phyloP scores from a whole-genome alignment of 2,888 invertebrate species.

The Drosophila vallismaia region DNA sequence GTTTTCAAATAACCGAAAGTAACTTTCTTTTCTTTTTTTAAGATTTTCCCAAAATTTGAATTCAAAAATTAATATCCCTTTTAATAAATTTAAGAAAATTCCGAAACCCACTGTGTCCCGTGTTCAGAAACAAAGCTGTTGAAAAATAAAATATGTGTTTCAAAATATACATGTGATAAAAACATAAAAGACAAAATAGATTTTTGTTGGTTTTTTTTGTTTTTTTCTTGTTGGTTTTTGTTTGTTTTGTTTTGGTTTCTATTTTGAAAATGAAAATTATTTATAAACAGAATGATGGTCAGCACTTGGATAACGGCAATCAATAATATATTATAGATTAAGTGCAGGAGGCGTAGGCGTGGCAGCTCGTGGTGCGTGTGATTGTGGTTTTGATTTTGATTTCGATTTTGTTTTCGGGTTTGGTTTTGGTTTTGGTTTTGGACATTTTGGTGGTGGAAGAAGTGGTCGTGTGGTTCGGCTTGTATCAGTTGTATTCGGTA shows the following conservation, averaged over 20 bases:
- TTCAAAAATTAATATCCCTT: background rate
- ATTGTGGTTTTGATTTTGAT: conserved; percentile 26
- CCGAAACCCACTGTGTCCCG: conserved; percentile 15
- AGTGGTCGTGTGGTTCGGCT: conserved; percentile 35
- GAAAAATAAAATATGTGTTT: conserved; percentile 20
- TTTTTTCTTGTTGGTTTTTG: conserved; percentile 30
- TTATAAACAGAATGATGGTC: conserved; percentile 59
- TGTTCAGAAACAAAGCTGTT: conserved; percentile 21
- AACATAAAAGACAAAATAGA: conserved; percentile 43
- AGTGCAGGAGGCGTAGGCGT: conserved; percentile 43
- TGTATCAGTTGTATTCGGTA: conserved; percentile 36
- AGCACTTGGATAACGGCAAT: conserved; percentile 54
- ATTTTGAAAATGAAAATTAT: conserved; percentile 61
- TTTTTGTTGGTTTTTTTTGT: conserved; percentile 24
- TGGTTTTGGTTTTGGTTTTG: conserved; percentile 25
- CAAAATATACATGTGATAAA: conserved; percentile 3
- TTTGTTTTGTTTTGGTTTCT: conserved; percentile 39
- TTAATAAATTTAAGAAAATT: background rate
- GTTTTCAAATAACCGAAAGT: background rate
- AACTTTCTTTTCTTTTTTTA: background rate
- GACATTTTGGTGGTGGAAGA: conserved; percentile 18
- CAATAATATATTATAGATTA: conserved; percentile 41
- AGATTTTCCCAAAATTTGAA: background rate
- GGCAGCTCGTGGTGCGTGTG: conserved; percentile 23
- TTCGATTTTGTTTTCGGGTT: conserved; percentile 28